phyloP scores from a whole-genome alignment of 2,113 vertebrate genomes.

The Macrotus californicus region DNA sequence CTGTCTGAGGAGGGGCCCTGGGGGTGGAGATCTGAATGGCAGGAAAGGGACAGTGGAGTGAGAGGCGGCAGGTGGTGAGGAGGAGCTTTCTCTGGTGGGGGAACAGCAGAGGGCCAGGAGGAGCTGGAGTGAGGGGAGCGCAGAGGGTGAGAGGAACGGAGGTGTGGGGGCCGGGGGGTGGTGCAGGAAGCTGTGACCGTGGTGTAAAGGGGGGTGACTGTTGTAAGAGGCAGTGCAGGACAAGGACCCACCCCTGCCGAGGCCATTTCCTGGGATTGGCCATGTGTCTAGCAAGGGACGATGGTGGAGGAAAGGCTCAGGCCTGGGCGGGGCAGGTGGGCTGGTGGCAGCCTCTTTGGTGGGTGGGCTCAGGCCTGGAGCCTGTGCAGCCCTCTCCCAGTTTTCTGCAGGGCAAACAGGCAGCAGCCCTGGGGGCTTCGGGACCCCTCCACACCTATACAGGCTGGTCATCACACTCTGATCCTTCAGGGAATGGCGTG shows the following conservation, averaged over 20 bases:
- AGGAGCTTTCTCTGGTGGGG: background rate
- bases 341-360: no score
- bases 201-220: background rate
- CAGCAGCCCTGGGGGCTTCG: background rate
- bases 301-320: background rate
- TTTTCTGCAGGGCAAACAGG: background rate
- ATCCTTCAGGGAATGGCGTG: accelerated
- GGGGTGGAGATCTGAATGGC: background rate
- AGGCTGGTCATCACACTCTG: background rate
- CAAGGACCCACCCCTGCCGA: background rate
- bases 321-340: background rate
- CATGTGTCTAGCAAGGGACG: background rate
- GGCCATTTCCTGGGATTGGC: background rate
- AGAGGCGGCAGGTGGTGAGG: background rate
- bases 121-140: no score
- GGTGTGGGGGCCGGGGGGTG: accelerated
- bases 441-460: accelerated
- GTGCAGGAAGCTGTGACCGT: background rate
- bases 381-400: background rate
- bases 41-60: background rate
- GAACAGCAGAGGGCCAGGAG: background rate
- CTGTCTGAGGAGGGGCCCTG: background rate
- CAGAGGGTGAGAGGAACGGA: background rate
- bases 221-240: background rate
- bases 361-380: background rate